These are phyloP conservation scores for Azemiops feae DNA, from an alignment of 2,113 vertebrate genomes.

Conservation along the genomic window DNA sequence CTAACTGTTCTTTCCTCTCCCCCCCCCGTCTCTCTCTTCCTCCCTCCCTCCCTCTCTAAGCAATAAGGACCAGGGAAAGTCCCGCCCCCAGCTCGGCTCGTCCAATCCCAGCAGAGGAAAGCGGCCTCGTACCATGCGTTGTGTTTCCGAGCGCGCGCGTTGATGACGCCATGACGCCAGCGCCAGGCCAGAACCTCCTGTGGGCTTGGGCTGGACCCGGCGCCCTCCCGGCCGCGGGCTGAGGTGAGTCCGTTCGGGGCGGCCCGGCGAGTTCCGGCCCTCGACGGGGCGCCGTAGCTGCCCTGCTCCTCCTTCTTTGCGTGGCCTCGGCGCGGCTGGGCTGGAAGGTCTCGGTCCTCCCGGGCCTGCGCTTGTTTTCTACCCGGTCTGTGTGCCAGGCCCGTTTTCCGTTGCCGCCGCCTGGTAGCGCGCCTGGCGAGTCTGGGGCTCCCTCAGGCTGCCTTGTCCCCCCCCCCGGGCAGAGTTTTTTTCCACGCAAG, in stretches of 20 bases:
- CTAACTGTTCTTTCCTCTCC: neutral
- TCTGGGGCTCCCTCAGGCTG: neutral
- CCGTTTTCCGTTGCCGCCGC: neutral
- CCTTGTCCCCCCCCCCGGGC: too few relatives aligned
- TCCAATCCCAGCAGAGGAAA: neutral
- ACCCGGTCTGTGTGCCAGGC: neutral
- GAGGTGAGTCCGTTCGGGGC: slow-evolving; percentile 12
- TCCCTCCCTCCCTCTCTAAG: neutral
- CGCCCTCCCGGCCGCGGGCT: neutral
- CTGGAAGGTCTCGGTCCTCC: neutral
- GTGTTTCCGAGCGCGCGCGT: neutral
- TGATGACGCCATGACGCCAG: slow-evolving; percentile 4
- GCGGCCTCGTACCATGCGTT: neutral
- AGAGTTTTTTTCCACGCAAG: too few relatives aligned
- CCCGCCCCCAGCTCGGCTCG: neutral
- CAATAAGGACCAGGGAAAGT: neutral
- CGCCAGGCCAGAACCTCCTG: neutral
- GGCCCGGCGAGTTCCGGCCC: neutral
- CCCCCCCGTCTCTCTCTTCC: fast-evolving
- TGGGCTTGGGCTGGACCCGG: slow-evolving; percentile 21
- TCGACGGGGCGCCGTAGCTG: neutral
- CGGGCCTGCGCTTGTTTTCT: neutral
- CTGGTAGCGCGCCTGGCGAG: neutral
- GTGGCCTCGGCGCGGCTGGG: neutral
- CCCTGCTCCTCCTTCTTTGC: too few relatives aligned